A percentile compares a stretch with the other conserved stretches of the same genome.
Conservation (phyloP, 2,797 vertebrate species). For the Psittacula derbiana region DNA sequence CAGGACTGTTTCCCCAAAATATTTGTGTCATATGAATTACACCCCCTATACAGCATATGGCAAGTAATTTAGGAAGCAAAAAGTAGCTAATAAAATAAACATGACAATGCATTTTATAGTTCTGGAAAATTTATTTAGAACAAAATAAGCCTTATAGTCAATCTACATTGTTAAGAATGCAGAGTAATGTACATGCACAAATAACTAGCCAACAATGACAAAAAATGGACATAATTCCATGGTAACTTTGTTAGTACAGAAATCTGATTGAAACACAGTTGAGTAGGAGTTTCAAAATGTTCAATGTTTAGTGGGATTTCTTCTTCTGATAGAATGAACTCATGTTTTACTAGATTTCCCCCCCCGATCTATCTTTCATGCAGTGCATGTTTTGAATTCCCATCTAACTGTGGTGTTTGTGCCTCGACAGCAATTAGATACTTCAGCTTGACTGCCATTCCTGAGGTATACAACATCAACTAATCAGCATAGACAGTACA, state of each 20-base stretch:
- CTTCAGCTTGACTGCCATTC: background rate
- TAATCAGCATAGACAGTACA: background rate
- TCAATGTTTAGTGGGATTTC: background rate
- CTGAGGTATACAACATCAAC: background rate
- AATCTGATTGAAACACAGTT: background rate
- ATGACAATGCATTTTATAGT: background rate
- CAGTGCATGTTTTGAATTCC: background rate
- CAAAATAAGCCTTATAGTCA: background rate
- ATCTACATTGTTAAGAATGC: background rate
- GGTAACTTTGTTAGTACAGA: background rate
- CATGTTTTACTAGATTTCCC: background rate
- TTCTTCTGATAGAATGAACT: background rate
- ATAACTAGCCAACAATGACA: background rate
- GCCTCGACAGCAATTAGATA: fast-evolving
- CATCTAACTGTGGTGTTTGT: background rate
- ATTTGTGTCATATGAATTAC: background rate
- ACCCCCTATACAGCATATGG: background rate
- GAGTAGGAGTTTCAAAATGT: background rate
- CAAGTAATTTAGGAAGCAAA: background rate
- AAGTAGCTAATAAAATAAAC: background rate
- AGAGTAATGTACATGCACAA: background rate
- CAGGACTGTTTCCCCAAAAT: background rate
- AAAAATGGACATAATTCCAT: background rate
- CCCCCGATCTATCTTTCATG: background rate
- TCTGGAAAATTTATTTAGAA: background rate